Evolutionary conservation across 1,140 invertebrate species (phyloP).

Genomic region (Trichonephila inaurata): DNA sequence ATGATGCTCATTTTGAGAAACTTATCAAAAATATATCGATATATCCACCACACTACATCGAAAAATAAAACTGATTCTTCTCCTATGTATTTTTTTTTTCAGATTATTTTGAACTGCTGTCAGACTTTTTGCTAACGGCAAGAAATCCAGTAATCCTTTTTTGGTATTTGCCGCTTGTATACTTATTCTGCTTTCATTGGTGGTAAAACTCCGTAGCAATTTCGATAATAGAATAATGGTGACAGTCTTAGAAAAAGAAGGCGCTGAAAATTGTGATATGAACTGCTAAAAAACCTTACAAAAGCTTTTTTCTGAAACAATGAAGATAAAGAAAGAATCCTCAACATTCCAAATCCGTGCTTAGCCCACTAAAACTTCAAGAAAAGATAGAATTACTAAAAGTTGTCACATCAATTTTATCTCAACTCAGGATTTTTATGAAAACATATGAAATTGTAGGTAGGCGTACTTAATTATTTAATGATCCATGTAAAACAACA

Average conservation of each 20-base stretch:
- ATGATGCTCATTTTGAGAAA: no score
- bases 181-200: neutral
- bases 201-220: neutral
- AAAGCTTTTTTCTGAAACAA: neutral
- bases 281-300: neutral
- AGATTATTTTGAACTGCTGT: neutral
- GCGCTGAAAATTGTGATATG: neutral
- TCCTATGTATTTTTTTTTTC: neutral
- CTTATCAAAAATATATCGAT: no score
- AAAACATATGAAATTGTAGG: neutral
- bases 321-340: neutral
- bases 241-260: neutral
- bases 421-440: neutral
- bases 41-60: no score
- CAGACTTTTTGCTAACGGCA: neutral
- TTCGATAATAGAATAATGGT: neutral
- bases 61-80: no score
- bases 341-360: neutral
- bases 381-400: neutral
- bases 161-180: neutral
- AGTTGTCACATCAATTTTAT: neutral
- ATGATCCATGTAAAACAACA: no score
- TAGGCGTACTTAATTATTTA: neutral
- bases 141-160: neutral
- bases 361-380: neutral